A percentile compares a stretch with the other conserved stretches of the same genome.
These are phyloP conservation scores for Astreopora myriophthalma DNA, from an alignment of 64 coral and sea anemone genomes.

Conservation along the genomic window DNA sequence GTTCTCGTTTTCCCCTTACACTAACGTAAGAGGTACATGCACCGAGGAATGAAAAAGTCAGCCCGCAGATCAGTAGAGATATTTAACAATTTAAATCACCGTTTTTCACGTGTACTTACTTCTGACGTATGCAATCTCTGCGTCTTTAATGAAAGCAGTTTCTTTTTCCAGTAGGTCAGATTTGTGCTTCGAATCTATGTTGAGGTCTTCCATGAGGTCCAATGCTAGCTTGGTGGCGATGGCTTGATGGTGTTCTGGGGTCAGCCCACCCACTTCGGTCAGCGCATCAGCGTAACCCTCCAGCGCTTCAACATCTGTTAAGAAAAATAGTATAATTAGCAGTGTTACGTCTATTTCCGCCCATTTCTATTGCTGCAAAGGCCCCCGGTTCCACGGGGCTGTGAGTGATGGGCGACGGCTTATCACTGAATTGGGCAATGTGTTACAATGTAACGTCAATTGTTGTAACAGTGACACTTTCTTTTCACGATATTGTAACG, in stretches of 20 bases:
- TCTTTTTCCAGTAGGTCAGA: slow-evolving; percentile 74
- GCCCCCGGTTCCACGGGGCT: too few species aligned
- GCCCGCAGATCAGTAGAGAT: too few species aligned
- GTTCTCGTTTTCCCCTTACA: too few species aligned
- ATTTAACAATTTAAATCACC: not conserved
- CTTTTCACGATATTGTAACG: too few species aligned
- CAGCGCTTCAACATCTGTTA: slow-evolving; percentile 72
- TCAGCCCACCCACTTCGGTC: slow-evolving; percentile 82
- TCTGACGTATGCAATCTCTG: slow-evolving; percentile 81
- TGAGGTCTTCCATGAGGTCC: slow-evolving; percentile 81
- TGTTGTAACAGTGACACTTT: too few species aligned
- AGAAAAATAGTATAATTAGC: not conserved
- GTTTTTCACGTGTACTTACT: slow-evolving; percentile 14
- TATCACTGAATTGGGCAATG: too few species aligned
- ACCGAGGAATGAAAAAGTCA: too few species aligned
- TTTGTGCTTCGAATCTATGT: slow-evolving; percentile 46
- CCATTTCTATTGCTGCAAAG: too few species aligned
- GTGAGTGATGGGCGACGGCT: too few species aligned
- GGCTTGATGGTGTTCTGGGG: slow-evolving; percentile 85
- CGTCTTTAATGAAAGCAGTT: slow-evolving; percentile 81
- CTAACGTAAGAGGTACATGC: too few species aligned
- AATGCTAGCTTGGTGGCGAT: slow-evolving; percentile 89
- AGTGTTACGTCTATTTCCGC: not conserved
- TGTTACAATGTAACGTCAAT: too few species aligned
- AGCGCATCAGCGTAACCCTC: slow-evolving; percentile 86